Evolutionary conservation across 1,140 invertebrate genomes (phyloP), one percentile per base, ranked within the genome.

Genomic region (Drosophila pseudoobscura): DNA sequence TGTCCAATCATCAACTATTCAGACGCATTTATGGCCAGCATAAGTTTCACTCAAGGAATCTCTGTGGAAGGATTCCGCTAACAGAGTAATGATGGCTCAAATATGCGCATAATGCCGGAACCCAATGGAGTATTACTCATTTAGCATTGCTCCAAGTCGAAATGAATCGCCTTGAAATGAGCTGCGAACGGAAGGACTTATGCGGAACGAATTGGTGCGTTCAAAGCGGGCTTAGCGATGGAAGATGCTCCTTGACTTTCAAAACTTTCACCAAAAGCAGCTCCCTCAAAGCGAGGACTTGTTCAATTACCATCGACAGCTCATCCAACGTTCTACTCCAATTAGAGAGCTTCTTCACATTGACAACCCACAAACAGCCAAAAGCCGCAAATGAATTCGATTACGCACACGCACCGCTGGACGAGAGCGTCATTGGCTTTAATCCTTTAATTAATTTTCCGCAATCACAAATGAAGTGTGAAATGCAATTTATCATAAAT

Each of bases 81-180:
- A 57, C 58, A 55, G 71, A 78, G 62, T 51, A 75, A 78, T 70
- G 69, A 49, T 61, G 53, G 47, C 60, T 80, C 56, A 72, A 80
- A 66, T 80, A 80, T 80, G 78, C 78, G 72, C 78, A 80, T 80
- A 80, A 80, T 80, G 53, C 60, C 72, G 65, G 59, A 75, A 65
- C 61, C 59, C 29, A 20, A 56, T 46, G 51, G 4, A 57, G 56
- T 57, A 55, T 55, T 44, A 49, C 62, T n/a, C 39, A 47, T 35
- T 66, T 45, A 49, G 62, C 39, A 45, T 45, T 15, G 43, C 50
- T 20, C 39, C 3, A 44, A 62, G 20, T 24, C 11, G 15, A 49
- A 69, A 43, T 66, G 24, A 66, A 53, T 49, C 15, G 56, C 6
- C 56, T 15, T 4, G 11, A 11, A 64, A 26, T 39, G 9, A 39